phyloP scores from a whole-genome alignment of 2,888 invertebrate species.

The Eumerus sabulonum region DNA sequence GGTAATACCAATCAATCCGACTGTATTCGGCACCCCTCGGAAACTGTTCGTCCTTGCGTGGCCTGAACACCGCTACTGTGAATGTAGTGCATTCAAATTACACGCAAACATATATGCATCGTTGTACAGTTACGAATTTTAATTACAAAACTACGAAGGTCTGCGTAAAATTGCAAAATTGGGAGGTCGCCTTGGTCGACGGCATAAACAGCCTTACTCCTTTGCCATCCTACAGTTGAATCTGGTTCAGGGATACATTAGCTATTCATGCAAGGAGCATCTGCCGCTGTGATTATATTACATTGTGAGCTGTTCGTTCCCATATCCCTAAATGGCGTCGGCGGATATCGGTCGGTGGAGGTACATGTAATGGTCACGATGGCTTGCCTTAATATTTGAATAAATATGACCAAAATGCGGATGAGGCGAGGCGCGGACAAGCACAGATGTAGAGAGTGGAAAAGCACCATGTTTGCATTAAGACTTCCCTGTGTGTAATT shows the following conservation, averaged over 20 bases:
- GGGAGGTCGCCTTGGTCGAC: too few relatives aligned
- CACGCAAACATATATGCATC: neutral
- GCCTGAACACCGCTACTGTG: too few relatives aligned
- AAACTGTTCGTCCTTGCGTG: too few relatives aligned
- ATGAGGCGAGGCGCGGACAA: neutral
- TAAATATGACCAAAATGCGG: constrained; percentile 19
- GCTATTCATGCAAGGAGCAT: constrained; percentile 57
- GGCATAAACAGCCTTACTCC: too few relatives aligned
- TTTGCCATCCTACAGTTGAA: constrained; percentile 4
- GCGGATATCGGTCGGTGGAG: too few relatives aligned
- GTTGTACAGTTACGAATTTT: too few relatives aligned
- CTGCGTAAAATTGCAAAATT: neutral
- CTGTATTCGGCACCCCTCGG: too few relatives aligned
- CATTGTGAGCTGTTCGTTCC: neutral
- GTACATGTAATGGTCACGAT: constrained; percentile 16
- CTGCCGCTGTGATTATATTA: constrained; percentile 29
- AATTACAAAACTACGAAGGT: too few relatives aligned
- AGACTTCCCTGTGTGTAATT: constrained; percentile 36
- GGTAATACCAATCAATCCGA: too few relatives aligned
- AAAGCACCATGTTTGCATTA: constrained; percentile 4
- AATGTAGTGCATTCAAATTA: too few relatives aligned
- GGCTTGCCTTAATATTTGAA: constrained; percentile 51
- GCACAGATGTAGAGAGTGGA: too few relatives aligned
- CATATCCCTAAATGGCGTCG: neutral
- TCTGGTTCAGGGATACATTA: constrained; percentile 56